Percentiles rank a stretch among this genome's conserved stretches.
phyloP scores from a whole-genome alignment of 2,113 vertebrate genomes.

The Odobenus rosmarus region DNA sequence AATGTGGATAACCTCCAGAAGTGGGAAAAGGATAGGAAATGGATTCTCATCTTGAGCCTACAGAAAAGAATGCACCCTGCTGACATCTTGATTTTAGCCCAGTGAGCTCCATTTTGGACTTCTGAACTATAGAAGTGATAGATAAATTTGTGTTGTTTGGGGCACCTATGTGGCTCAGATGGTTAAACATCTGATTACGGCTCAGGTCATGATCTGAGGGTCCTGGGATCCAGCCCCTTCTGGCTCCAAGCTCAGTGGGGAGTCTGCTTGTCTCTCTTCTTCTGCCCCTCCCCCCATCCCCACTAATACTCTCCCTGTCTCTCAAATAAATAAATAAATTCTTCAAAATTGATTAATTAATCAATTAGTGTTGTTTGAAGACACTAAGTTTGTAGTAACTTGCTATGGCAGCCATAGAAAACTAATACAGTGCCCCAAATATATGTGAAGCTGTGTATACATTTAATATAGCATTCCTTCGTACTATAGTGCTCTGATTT shows the following conservation, averaged over 20 bases:
- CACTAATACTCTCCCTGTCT: not conserved
- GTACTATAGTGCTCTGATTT: not conserved
- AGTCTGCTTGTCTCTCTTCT: not conserved
- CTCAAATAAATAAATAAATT: not conserved
- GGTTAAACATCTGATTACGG: not conserved
- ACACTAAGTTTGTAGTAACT: not conserved
- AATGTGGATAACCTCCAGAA: rapidly evolving
- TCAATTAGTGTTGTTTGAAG: not conserved
- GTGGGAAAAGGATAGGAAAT: not conserved
- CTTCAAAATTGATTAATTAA: not conserved
- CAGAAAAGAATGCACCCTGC: not conserved
- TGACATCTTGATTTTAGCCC: not conserved
- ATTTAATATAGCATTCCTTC: not conserved
- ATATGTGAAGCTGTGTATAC: not conserved
- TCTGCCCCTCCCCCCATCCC: not conserved
- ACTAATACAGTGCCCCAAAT: not conserved
- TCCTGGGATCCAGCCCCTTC: not conserved
- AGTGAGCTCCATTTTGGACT: not conserved
- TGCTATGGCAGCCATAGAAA: not conserved
- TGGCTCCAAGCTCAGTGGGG: not conserved
- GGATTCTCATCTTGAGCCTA: not conserved
- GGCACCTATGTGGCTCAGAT: not conserved
- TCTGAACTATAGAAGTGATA: not conserved
- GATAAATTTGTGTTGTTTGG: not conserved
- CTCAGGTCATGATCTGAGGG: not conserved